phyloP scores from a whole-genome alignment of 2,888 invertebrate genomes.

The Leptinotarsa rubiginosa region DNA sequence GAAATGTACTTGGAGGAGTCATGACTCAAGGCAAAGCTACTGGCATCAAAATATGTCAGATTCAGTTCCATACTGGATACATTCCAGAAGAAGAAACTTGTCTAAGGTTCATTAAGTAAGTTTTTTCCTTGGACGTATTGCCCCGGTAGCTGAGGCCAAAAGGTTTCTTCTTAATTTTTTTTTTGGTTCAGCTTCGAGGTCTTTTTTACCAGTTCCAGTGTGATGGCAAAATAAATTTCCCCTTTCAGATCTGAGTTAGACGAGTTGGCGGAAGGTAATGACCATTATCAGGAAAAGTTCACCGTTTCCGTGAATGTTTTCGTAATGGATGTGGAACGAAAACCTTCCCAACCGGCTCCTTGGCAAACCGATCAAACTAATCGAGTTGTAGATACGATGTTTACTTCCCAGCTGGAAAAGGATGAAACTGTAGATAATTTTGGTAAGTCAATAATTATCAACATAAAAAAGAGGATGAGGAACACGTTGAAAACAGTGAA shows the following conservation, averaged over 20 bases:
- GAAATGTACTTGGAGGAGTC: conserved; percentile 84
- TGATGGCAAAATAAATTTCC: background rate
- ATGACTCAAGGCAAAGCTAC: conserved; percentile 76
- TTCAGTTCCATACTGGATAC: conserved; percentile 92
- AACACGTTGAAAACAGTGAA: background rate
- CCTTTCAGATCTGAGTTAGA: conserved; percentile 78
- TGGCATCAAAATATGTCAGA: conserved; percentile 86
- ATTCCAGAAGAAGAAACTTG: conserved; percentile 79
- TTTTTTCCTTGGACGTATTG: background rate
- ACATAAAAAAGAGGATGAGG: background rate
- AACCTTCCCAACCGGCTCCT: conserved; percentile 76
- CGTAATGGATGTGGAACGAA: conserved; percentile 77
- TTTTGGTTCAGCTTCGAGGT: no score
- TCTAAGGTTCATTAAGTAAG: conserved; percentile 77
- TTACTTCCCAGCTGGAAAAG: conserved; percentile 82
- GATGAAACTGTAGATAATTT: conserved; percentile 88
- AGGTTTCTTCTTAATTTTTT: no score
- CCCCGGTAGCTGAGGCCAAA: background rate
- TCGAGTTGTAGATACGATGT: conserved; percentile 73
- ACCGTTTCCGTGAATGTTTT: conserved; percentile 77
- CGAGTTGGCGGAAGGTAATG: conserved; percentile 76
- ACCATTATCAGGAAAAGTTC: conserved; percentile 78
- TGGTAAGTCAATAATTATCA: conserved; percentile 67
- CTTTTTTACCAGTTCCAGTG: no score
- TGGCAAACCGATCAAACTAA: conserved; percentile 79